These are phyloP conservation scores for Griposia aprilina DNA, from an alignment of 2,888 invertebrate genomes.

Conservation along the genomic window DNA sequence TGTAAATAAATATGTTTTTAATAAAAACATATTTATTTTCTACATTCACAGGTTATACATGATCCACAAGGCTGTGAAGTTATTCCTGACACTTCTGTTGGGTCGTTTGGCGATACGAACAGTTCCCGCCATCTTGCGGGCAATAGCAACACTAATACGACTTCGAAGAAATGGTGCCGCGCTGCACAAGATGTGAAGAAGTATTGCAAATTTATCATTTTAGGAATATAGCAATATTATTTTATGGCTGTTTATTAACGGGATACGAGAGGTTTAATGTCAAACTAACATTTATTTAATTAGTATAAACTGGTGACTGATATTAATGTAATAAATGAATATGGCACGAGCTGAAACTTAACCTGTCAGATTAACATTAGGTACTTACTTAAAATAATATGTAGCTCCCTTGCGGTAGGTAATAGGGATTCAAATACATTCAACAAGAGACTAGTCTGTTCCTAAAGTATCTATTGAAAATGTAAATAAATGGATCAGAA, in stretches of 20 bases:
- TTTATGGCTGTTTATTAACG: not conserved
- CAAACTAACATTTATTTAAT: not conserved
- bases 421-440: not conserved
- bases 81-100: slow-evolving; percentile 21
- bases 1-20: no score
- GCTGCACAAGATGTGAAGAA: not conserved
- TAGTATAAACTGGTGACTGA: slow-evolving; percentile 25
- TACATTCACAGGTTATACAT: slow-evolving; percentile 41
- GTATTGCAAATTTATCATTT: not conserved
- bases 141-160: slow-evolving; percentile 33
- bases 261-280: slow-evolving; percentile 4
- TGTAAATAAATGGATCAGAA: no score
- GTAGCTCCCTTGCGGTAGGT: not conserved
- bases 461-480: no score
- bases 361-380: not conserved
- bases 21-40: not conserved
- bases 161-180: not conserved
- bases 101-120: slow-evolving; percentile 39
- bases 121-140: slow-evolving; percentile 54
- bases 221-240: not conserved
- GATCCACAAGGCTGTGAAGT: slow-evolving; percentile 35
- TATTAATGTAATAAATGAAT: not conserved
- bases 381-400: not conserved
- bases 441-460: not conserved
- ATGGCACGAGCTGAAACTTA: slow-evolving; percentile 5